Base-by-base conservation (phyloP, 2,113 vertebrate genomes). In the Cisticola juncidis region DNA sequence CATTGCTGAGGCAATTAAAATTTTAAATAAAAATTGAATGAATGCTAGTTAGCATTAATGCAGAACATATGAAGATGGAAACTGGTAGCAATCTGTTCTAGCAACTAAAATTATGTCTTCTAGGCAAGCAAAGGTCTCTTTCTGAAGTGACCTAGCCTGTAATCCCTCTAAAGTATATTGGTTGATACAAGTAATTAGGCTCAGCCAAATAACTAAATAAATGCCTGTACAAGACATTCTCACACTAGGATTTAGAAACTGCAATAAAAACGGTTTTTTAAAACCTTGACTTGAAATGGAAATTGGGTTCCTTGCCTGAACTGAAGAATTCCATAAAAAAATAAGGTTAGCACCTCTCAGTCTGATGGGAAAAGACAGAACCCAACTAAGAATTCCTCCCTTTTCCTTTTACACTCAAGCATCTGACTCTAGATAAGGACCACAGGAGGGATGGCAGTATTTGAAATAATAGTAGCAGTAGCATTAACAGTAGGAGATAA, bases 1-100 rank as follows among this genome's bases (percentile, higher is more conserved):
- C 47, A 50, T 26, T 65, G 47, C 20, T 19, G 21, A 81, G 26
- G 33, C 42, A 92, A 86, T 86, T 94, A 86, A 88, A 73, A 50
- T 65, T 57, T 66, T 91, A 78, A 73, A 66, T 90, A 73, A 90
- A 92, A 94, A 53, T 1, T 40, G 42, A 86, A 71, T 29, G 58
- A 86, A 81, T 56, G 26, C 60, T 71, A 81, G 50, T 64, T 44
- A 90, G 64, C 64, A 86, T 56, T 89, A 88, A 81, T 68, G 45
- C 12, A 68, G 86, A 94, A 71, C 51, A 33, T 14, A 72, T 3
- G 24, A 88, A 72, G 77, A 73, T 29, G 24, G 66, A 92, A 93
- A 72, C 14, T 17, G 19, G 14, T 20, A 77, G 9, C 71, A 86
- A 73, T 35, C 56, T 72, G 24, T 81, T 81, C 18, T 51, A 86